Evolutionary conservation across 2,888 invertebrate species (phyloP), one percentile per base, ranked within the genome.

Genomic region (Aleiodes alternator): DNA sequence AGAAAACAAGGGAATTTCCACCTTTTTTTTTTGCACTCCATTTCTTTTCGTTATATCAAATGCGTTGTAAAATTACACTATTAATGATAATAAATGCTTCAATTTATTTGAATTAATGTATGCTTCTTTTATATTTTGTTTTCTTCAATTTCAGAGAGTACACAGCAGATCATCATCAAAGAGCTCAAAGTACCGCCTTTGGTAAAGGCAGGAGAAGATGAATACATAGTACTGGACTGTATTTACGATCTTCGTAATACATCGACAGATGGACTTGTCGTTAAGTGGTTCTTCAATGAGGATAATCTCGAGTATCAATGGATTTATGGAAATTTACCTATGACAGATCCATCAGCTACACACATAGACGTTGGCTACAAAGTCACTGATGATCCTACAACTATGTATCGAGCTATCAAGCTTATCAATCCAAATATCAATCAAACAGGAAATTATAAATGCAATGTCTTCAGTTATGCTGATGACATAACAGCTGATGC

Each of bases 361-460:
- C 86, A 90, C 78, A 85, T 91, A 66, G 91, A 91, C 81, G 81
- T 89, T 16, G 82, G 80, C 43, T 90, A 90, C 82, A 87, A 85
- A 75, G 90, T 89, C 8, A 88, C 90, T 64, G 84, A 89, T 76
- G 87, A 90, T 80, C 84, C 87, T 7, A 81, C 84, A 69, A 90
- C 90, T 29, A 90, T 89, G 90, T 90, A 90, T 80, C 87, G 92
- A 77, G 92, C 92, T 31, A 90, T 93, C 84, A 90, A 91, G 84
- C 91, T 93, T 80, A 86, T 91, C 61, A 90, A 89, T 74, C 91
- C 91, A 51, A 89, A 90, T 48, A 87, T 90, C 51, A 90, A 91
- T 56, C 86, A 92, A 59, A 89, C 91, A 0, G 92, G 92, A 38
- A 90, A 90, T 80, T 93, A 92, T 84, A 91, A 89, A 38, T 93